phyloP scores from a whole-genome alignment of 1,140 invertebrate genomes.

The Diabrotica virgifera region DNA sequence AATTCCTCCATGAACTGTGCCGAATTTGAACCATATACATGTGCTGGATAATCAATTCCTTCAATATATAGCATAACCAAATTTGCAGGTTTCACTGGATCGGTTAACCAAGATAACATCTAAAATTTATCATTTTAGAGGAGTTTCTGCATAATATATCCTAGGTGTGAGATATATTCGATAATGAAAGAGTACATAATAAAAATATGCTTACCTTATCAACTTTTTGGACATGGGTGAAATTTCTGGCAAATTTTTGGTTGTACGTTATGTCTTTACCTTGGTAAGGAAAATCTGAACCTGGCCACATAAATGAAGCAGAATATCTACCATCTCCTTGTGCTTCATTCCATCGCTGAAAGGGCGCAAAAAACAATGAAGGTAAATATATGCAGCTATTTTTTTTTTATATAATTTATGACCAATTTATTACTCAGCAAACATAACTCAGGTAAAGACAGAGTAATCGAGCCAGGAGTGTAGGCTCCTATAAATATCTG shows the following conservation, averaged over 20 bases:
- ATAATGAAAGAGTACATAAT: too few relatives aligned
- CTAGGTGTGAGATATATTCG: too few relatives aligned
- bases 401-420: too few relatives aligned
- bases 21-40: constrained; percentile 51
- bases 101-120: constrained; percentile 63
- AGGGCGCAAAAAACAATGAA: too few relatives aligned
- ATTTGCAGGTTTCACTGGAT: constrained; percentile 56
- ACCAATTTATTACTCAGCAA: too few relatives aligned
- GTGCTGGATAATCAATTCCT: constrained; percentile 64
- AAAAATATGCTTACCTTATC: constrained; percentile 48
- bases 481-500: too few relatives aligned
- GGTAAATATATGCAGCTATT: too few relatives aligned
- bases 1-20: constrained; percentile 48
- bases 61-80: constrained; percentile 72
- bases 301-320: constrained; percentile 65
- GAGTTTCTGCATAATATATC: too few relatives aligned
- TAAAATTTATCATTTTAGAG: constrained; percentile 20
- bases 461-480: too few relatives aligned
- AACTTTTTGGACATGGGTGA: constrained; percentile 57
- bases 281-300: constrained; percentile 51
- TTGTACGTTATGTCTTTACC: constrained; percentile 46
- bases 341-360: constrained; percentile 57
- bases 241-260: constrained; percentile 42
- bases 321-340: constrained; percentile 51
- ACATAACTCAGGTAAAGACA: too few relatives aligned